phyloP scores from a whole-genome alignment of 1,140 invertebrate genomes.

The Hetaerina americana region DNA sequence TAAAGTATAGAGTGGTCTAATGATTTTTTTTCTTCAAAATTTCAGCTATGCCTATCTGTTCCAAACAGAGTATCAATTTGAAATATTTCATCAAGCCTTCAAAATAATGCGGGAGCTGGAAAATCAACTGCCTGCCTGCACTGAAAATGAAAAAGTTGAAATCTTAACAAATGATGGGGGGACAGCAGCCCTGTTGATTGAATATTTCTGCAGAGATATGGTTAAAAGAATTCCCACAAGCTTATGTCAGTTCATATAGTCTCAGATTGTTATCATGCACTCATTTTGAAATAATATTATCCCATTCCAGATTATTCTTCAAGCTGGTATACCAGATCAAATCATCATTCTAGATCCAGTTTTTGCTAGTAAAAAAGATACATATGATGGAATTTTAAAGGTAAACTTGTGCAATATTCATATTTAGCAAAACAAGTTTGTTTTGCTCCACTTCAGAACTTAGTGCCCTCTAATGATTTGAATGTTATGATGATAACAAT shows the following conservation, averaged over 20 bases:
- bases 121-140: neutral
- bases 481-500: too few relatives aligned
- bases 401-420: constrained; percentile 12
- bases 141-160: constrained; percentile 7
- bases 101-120: constrained; percentile 20
- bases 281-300: neutral
- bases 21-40: neutral
- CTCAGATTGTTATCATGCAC: neutral
- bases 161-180: constrained; percentile 20
- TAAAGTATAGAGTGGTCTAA: neutral
- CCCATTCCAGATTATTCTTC: constrained; percentile 30
- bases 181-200: constrained; percentile 22
- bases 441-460: too few relatives aligned
- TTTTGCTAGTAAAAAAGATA: constrained; percentile 35
- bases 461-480: too few relatives aligned
- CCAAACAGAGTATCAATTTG: constrained; percentile 35
- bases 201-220: constrained; percentile 18
- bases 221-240: constrained; percentile 1
- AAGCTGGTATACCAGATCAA: constrained; percentile 43
- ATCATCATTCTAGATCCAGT: constrained; percentile 43
- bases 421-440: too few relatives aligned
- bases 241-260: too few relatives aligned
- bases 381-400: constrained; percentile 32
- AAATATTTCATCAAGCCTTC: constrained; percentile 29
- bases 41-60: constrained; percentile 34